phyloP scores from a whole-genome alignment of 2,888 invertebrate species.

The Lysandra coridon region DNA sequence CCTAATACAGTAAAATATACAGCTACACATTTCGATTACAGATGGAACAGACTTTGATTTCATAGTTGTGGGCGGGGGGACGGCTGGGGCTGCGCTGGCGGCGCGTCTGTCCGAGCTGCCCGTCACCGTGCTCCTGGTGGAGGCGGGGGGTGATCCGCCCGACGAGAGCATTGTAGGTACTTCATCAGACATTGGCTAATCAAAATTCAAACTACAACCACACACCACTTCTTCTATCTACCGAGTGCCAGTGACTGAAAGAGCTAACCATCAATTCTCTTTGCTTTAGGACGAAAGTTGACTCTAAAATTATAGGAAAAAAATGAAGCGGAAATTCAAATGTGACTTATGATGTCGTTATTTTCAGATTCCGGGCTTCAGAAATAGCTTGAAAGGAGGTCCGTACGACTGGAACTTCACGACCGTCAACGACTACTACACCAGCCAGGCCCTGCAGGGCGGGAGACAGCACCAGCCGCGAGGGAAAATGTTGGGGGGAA shows the following conservation, averaged over 20 bases:
- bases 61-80: conserved; percentile 67
- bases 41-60: conserved; percentile 61
- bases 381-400: conserved; percentile 49
- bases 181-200: background rate
- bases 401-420: conserved; percentile 68
- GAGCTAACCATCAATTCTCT: background rate
- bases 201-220: too few relatives aligned
- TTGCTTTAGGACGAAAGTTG: background rate
- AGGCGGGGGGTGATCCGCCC: conserved; percentile 66
- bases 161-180: conserved; percentile 59
- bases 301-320: background rate
- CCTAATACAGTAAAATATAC: background rate
- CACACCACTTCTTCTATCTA: too few relatives aligned
- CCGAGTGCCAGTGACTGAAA: too few relatives aligned
- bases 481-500: conserved; percentile 65
- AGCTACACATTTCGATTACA: conserved; percentile 40
- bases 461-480: conserved; percentile 61
- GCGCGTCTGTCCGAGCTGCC: conserved; percentile 54
- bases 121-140: conserved; percentile 58
- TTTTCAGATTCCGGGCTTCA: conserved; percentile 60
- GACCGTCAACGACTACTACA: conserved; percentile 51
- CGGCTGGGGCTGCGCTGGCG: conserved; percentile 62
- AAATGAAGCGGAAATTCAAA: background rate
- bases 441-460: conserved; percentile 56
- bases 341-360: background rate